Percentiles rank a stretch among this genome's conserved stretches.
Conservation (phyloP, 2,888 invertebrate species). For the Hirtodrosophila cameraria region DNA sequence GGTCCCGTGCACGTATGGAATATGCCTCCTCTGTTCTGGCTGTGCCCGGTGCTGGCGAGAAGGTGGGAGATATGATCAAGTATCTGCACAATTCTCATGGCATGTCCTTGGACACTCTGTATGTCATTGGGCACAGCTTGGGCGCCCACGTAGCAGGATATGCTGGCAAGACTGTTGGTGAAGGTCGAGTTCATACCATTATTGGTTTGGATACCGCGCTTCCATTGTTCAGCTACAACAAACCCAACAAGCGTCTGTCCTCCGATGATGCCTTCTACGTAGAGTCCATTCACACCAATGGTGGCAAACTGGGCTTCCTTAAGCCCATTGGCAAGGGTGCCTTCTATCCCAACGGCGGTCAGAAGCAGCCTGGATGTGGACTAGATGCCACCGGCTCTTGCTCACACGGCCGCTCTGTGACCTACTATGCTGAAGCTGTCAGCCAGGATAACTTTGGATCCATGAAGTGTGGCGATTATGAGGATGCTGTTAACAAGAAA, state of each 20-base stretch:
- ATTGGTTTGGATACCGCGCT: conserved; percentile 84
- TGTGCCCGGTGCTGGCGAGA: conserved; percentile 64
- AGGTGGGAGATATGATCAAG: conserved; percentile 76
- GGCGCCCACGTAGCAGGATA: conserved; percentile 87
- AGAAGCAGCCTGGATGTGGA: conserved; percentile 85
- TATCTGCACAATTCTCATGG: conserved; percentile 84
- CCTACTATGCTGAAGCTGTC: conserved; percentile 84
- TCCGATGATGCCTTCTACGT: conserved; percentile 80
- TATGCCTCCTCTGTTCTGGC: conserved; percentile 85
- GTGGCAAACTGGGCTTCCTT: conserved; percentile 78
- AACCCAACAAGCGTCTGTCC: conserved; percentile 68
- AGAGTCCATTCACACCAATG: conserved; percentile 83
- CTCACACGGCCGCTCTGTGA: conserved; percentile 84
- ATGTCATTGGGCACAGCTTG: conserved; percentile 86
- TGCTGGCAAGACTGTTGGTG: conserved; percentile 85
- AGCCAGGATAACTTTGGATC: conserved; percentile 75
- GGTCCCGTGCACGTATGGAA: conserved; percentile 85
- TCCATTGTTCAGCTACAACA: conserved; percentile 72
- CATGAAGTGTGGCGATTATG: conserved; percentile 68
- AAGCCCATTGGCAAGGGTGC: conserved; percentile 84
- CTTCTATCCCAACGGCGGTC: conserved; percentile 85
- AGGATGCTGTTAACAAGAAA: conserved; percentile 63
- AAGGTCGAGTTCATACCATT: conserved; percentile 86
- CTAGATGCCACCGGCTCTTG: conserved; percentile 82
- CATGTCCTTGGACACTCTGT: conserved; percentile 84